Evolutionary conservation across 2,113 vertebrate genomes (phyloP).

Genomic region (Festucalex cinctus): DNA sequence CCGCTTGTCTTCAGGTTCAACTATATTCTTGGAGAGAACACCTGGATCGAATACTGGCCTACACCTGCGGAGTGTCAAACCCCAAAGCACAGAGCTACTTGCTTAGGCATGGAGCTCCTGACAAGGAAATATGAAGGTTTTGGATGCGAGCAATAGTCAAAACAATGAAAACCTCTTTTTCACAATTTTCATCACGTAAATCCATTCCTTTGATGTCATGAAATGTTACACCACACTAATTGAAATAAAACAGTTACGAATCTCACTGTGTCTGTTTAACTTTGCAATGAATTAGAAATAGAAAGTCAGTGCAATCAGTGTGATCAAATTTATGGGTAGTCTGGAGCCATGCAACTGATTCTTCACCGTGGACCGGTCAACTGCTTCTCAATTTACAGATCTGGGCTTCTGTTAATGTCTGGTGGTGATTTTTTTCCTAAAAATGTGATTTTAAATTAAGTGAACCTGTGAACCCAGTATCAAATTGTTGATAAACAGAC

Average conservation of each 20-base stretch:
- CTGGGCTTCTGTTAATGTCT: too few relatives aligned
- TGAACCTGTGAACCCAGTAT: too few relatives aligned
- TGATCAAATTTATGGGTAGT: too few relatives aligned
- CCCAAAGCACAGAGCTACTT: neutral
- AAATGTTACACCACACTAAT: neutral
- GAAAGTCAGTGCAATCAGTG: neutral
- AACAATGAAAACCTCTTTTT: neutral
- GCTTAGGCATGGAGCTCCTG: slow-evolving; percentile 36
- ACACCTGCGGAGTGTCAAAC: slow-evolving; percentile 44
- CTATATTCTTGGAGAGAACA: slow-evolving; percentile 61
- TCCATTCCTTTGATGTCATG: neutral
- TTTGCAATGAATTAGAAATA: neutral
- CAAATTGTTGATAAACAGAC: too few relatives aligned
- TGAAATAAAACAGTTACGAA: slow-evolving; percentile 3
- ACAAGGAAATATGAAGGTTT: neutral
- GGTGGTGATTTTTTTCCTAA: too few relatives aligned
- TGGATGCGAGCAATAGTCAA: slow-evolving; percentile 30
- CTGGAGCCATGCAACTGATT: too few relatives aligned
- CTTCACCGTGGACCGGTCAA: too few relatives aligned
- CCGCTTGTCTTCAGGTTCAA: slow-evolving; percentile 46
- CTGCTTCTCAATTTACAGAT: too few relatives aligned
- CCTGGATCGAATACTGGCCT: slow-evolving; percentile 75
- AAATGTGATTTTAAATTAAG: too few relatives aligned
- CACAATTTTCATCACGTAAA: neutral
- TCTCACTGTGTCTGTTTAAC: neutral